Evolutionary conservation across 2,797 vertebrate species (phyloP).

Genomic region (Pseudochaenichthys georgianus): DNA sequence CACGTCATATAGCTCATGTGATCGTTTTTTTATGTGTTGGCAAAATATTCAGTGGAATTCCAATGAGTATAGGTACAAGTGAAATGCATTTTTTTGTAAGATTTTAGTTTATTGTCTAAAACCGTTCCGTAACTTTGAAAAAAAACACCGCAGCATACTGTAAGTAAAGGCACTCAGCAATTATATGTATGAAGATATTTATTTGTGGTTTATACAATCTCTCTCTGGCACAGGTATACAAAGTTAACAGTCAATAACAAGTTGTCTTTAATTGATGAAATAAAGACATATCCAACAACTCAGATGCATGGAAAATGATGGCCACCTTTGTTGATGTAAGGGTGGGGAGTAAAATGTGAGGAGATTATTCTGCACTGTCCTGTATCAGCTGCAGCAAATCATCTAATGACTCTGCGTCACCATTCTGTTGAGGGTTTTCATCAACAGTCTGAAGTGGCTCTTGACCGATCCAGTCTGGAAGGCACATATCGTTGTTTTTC

Average conservation of each 20-base stretch:
- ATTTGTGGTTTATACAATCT: no score
- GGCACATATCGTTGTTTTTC: conserved; percentile 5
- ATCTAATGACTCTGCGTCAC: not conserved
- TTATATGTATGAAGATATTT: no score
- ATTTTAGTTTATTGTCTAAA: not conserved
- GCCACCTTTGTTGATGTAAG: not conserved
- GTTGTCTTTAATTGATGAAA: not conserved
- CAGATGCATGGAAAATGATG: not conserved
- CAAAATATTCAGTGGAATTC: not conserved
- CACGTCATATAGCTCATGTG: not conserved
- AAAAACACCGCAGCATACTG: not conserved
- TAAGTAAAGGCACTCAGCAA: not conserved
- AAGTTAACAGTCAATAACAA: not conserved
- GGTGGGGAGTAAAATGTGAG: not conserved
- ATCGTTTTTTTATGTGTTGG: no score
- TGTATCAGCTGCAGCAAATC: not conserved
- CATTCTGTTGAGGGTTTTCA: not conserved
- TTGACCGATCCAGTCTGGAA: not conserved
- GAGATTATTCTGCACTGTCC: not conserved
- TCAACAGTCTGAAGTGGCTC: not conserved
- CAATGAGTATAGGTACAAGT: not conserved
- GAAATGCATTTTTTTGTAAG: not conserved
- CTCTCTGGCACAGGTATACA: no score
- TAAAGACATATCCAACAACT: not conserved
- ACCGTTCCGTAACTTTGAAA: not conserved